These are phyloP conservation scores for Campylorhamphus procurvoides DNA, from an alignment of 2,113 vertebrate genomes.

Conservation along the genomic window DNA sequence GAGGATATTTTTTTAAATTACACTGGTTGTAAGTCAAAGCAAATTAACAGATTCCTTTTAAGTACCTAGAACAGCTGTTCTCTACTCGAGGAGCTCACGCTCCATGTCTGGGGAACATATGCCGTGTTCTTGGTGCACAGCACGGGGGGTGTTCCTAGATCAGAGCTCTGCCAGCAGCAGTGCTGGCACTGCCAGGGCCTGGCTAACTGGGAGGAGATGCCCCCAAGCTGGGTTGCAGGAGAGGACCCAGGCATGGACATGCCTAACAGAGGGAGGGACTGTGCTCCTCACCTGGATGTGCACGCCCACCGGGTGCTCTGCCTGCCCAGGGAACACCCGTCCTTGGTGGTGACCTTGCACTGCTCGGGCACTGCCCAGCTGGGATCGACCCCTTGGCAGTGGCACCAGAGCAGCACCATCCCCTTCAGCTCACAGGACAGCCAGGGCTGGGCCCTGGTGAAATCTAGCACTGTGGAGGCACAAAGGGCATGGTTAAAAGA, in stretches of 20 bases:
- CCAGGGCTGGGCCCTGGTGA: conserved; percentile 76
- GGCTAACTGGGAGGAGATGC: background rate
- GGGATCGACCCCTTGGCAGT: conserved; percentile 70
- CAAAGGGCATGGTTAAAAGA: fast-evolving
- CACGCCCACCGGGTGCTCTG: conserved; percentile 73
- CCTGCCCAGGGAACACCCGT: conserved; percentile 79
- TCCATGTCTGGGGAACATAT: background rate
- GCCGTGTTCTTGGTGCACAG: fast-evolving
- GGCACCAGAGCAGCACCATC: conserved; percentile 81
- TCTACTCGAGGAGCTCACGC: background rate
- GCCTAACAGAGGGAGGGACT: fast-evolving
- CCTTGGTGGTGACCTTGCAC: conserved; percentile 61
- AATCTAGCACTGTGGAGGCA: conserved; percentile 73
- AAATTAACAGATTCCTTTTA: background rate
- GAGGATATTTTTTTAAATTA: background rate
- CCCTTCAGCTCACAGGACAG: conserved; percentile 73
- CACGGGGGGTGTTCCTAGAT: background rate
- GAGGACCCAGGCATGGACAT: fast-evolving
- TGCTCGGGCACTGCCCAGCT: conserved; percentile 75
- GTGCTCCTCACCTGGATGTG: conserved; percentile 76
- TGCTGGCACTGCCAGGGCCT: background rate
- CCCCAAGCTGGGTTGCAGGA: background rate
- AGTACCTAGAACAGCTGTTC: conserved; percentile 9
- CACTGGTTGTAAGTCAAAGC: background rate
- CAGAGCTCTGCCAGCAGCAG: background rate